Evolutionary conservation across 2,888 invertebrate species (phyloP), one percentile per base, ranked within the genome.

Genomic region (Lordiphosa fenestrarum): DNA sequence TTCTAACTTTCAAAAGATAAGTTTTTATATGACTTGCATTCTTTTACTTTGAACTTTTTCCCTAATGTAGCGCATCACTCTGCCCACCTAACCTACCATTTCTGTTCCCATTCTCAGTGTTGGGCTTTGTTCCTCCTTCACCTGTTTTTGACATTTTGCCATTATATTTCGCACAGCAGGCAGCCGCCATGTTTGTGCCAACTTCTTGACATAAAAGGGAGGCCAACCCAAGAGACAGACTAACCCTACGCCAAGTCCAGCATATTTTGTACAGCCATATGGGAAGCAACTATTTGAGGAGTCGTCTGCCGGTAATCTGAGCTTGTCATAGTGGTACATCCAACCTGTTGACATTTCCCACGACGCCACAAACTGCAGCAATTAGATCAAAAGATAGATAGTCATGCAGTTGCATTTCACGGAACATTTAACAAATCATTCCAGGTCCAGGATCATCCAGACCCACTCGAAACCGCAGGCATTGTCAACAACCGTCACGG

Each of bases 81-180:
- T 7, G 40, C 40, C 55, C 3, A 2, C 1, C 9, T 41, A 41
- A n/a, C 68, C 50, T 12, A 51, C 6, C 7, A 2, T n/a, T n/a
- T 50, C 35, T 12, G 9, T 21, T 37, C 46, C 21, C 9, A 10
- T 23, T 3, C 12, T 12, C 44, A 35, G 59, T 7, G 19, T 10
- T 47, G 10, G 23, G 13, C 39, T 48, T 42, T 61, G 52, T 15
- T 19, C 56, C 52, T 48, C 40, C 60, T 60, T 76, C 85, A 86
- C 85, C 86, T 86, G 86, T 76, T 84, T 75, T 54, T 84, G 86
- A 86, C 85, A 78, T 56, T 71, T 75, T 74, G 66, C 66, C 71
- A 71, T 73, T 80, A 78, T 65, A 60, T 46, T 62, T 59, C 42
- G 58, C 70, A 47, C 80, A 76, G 74, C 80, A 60, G 72, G 83